Base-by-base conservation (phyloP, 2,888 invertebrate genomes). In the Dermolepida albohirtum region DNA sequence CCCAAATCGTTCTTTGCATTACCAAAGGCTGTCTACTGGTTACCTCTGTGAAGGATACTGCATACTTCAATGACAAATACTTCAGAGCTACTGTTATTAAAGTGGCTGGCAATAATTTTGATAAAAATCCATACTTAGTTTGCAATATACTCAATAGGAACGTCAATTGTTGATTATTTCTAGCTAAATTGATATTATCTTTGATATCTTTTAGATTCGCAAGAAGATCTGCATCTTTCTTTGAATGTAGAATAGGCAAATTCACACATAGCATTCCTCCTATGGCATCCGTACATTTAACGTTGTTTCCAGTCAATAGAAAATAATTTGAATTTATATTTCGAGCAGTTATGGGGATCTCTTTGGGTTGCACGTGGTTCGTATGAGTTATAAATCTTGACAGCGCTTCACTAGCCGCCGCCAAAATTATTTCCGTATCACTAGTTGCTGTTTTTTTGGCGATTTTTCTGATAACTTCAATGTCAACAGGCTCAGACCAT, bases 401-500 rank as follows among this genome's bases (percentile, higher is more conserved):
- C n/a, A 92, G 78, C 0, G 89, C 87, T 69, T 88, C 88, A 0
- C 90, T 88, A 4, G 88, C 85, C 0, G 89, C 89, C 54, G 88
- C 86, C 5, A 92, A 80, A 0, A 89, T 82, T 17, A 91, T 85
- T 77, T 91, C 92, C 0, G 89, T 87, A 51, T 89, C 86, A 0
- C 89, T 87, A 0, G 89, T 88, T 1, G 87, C 88, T 0, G 89
- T 86, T 0, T 87, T 86, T 8, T 84, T 84, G 0, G 89, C 87
- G 2, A 90, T 87, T 39, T 86, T 85, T 59, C 86, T 86, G 6
- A 92, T 82, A 11, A 85, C 80, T 0, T 86, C 86, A 5, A 87
- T 81, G 6, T 88, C 84, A 0, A 92, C 86, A 0, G 89, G 87
- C 0, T 89, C 87, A 0, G 91, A 91, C 92, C 92, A 92, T 0